phyloP scores from a whole-genome alignment of 2,797 vertebrate species.

The Neosalanx taihuensis region DNA sequence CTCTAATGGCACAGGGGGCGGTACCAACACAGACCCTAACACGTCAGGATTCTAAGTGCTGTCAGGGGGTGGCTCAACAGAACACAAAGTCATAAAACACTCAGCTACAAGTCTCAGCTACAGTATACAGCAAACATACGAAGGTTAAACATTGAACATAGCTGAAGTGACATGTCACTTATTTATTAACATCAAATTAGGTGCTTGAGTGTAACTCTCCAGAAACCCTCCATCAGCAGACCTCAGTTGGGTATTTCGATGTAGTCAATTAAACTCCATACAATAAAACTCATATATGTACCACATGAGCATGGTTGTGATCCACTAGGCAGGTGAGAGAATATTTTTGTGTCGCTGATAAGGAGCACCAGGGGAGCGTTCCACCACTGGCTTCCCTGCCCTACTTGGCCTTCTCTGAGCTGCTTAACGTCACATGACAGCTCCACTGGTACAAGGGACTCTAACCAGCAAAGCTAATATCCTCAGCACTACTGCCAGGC shows the following conservation, averaged over 20 bases:
- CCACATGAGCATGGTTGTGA: too few species aligned
- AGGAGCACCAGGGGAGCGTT: neutral
- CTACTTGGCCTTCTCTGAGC: slow-evolving; percentile 29
- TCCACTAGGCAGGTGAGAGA: too few species aligned
- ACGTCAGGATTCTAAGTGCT: neutral
- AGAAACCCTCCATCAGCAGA: too few species aligned
- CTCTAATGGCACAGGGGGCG: slow-evolving; percentile 48
- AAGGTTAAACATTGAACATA: too few species aligned
- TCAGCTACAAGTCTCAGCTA: too few species aligned
- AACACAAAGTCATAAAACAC: too few species aligned
- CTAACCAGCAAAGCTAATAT: slow-evolving; percentile 35
- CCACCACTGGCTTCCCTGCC: slow-evolving; percentile 16
- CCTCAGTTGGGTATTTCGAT: neutral
- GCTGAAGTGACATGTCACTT: too few species aligned
- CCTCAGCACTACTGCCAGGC: neutral
- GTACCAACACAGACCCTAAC: slow-evolving; percentile 2
- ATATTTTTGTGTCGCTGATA: neutral
- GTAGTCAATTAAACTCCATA: too few species aligned
- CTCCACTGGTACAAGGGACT: slow-evolving; percentile 36
- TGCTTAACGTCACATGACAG: slow-evolving; percentile 47
- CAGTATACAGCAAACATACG: too few species aligned
- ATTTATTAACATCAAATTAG: too few species aligned
- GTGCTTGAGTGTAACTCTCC: too few species aligned
- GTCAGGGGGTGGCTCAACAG: neutral
- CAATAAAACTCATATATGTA: too few species aligned